phyloP scores from a whole-genome alignment of 2,888 invertebrate genomes.

The Colletes collaris region DNA sequence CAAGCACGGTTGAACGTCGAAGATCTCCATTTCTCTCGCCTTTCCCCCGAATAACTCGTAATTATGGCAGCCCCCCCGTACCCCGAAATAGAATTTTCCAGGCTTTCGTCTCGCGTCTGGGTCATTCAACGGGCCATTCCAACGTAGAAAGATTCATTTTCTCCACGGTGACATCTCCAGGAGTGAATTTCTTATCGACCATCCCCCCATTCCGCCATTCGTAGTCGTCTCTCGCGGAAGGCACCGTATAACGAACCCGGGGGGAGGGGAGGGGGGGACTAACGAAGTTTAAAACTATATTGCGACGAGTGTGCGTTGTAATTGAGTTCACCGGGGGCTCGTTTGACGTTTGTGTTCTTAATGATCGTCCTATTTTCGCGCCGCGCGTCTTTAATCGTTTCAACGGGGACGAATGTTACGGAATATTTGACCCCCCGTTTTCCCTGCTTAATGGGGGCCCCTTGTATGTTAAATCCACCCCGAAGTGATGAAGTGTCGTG shows the following conservation, averaged over 20 bases:
- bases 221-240: not conserved
- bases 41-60: conserved; percentile 38
- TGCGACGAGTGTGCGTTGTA: conserved; percentile 33
- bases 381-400: conserved; percentile 10
- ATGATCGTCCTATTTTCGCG: conserved; percentile 24
- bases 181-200: conserved; percentile 13
- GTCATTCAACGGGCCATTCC: conserved; percentile 19
- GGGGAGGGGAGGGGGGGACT: not conserved
- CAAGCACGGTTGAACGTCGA: conserved; percentile 14
- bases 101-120: conserved; percentile 5
- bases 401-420: no score
- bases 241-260: conserved; percentile 7
- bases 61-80: conserved; percentile 35
- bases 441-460: no score
- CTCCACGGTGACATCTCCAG: conserved; percentile 1
- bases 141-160: conserved; percentile 31
- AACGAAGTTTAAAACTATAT: conserved; percentile 44
- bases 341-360: conserved; percentile 33
- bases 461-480: no score
- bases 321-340: conserved; percentile 25
- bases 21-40: not conserved
- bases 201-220: not conserved
- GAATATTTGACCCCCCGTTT: no score
- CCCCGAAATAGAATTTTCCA: conserved; percentile 36
- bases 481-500: no score